Conservation (phyloP, 2,113 vertebrate genomes). For the Crotalus helleri region DNA sequence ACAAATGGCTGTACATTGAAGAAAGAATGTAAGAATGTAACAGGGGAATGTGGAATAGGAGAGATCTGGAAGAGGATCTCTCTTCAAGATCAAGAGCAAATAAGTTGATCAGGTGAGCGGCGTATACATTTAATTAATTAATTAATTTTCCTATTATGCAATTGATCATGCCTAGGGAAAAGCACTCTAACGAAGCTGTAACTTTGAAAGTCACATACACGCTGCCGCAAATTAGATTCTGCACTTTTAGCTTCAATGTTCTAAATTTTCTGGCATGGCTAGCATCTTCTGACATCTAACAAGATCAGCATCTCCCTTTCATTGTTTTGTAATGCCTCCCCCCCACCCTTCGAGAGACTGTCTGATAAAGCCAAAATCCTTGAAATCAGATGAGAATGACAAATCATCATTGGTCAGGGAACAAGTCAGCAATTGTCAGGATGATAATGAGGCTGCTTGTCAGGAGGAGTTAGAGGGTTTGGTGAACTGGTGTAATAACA, state of each 20-base stretch:
- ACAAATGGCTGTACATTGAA: background rate
- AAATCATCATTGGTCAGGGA: background rate
- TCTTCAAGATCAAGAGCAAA: background rate
- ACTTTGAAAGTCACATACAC: constrained; percentile 28
- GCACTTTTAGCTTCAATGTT: constrained; percentile 25
- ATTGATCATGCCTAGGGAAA: constrained; percentile 55
- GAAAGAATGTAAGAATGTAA: background rate
- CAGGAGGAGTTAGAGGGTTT: too few species aligned
- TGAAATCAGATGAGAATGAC: background rate
- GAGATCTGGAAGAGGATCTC: background rate
- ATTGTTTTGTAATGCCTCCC: rapidly evolving
- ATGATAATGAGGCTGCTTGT: too few species aligned
- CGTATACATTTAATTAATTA: background rate
- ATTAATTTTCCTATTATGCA: constrained; percentile 41
- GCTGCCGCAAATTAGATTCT: constrained; percentile 38
- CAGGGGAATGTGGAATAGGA: background rate
- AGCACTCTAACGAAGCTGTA: constrained; percentile 39
- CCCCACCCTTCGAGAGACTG: too few species aligned
- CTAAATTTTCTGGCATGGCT: constrained; percentile 16
- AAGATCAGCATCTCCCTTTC: background rate
- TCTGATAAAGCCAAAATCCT: too few species aligned
- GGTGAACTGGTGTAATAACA: too few species aligned
- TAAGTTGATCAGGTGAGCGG: background rate
- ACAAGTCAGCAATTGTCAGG: background rate
- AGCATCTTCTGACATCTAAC: background rate